phyloP scores from a whole-genome alignment of 2,797 vertebrate species.

The Yasuhikotakia modesta region DNA sequence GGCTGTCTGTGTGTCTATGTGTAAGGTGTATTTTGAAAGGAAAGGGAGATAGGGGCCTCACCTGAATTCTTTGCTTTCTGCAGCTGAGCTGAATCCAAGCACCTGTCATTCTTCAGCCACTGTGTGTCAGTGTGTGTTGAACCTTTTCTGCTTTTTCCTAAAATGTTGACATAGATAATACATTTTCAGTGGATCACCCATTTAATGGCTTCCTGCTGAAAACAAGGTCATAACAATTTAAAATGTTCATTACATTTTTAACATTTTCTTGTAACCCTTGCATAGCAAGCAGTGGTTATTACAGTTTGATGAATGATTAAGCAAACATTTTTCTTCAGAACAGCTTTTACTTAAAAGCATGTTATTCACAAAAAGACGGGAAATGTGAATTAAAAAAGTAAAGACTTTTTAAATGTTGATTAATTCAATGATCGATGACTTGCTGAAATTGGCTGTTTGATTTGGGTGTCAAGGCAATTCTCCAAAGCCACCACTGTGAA shows the following conservation, averaged over 20 bases:
- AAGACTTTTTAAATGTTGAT: no score
- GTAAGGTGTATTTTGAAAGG: conserved; percentile 68
- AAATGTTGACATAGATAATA: conserved; percentile 16
- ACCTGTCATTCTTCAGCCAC: conserved; percentile 38
- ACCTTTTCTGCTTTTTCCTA: neutral
- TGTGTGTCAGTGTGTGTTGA: conserved; percentile 11
- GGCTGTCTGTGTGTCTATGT: conserved; percentile 6
- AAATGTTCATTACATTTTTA: neutral
- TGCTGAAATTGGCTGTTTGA: neutral
- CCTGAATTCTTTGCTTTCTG: conserved; percentile 65
- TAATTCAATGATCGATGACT: no score
- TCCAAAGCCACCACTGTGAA: neutral
- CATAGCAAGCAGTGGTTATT: no score
- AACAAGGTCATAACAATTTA: neutral
- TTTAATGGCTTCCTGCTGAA: conserved; percentile 7
- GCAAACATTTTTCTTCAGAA: no score
- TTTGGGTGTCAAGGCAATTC: neutral
- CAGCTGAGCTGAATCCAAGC: conserved; percentile 43
- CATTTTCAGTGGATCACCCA: neutral
- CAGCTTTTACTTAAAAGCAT: no score
- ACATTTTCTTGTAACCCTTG: no score
- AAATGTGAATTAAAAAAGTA: no score
- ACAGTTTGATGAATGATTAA: no score
- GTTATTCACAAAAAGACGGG: no score
- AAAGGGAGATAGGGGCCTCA: conserved; percentile 59